These are phyloP conservation scores for Salmo trutta DNA, from an alignment of 2,797 vertebrate genomes.

Conservation along the genomic window DNA sequence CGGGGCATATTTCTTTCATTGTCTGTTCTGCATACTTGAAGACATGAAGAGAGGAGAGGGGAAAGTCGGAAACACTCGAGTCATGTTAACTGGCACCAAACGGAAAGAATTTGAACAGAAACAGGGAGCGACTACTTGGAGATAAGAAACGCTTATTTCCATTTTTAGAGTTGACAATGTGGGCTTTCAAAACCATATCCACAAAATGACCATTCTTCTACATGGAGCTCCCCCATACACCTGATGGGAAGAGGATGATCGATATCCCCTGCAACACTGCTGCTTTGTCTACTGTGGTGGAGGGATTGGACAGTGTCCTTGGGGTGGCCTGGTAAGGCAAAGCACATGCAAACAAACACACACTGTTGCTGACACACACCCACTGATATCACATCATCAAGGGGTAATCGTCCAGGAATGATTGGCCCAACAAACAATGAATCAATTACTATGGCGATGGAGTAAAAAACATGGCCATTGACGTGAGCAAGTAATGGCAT, in stretches of 20 bases:
- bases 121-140: not conserved
- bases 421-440: conserved; percentile 66
- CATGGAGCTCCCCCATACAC: conserved; percentile 38
- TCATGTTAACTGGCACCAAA: not conserved
- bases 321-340: conserved; percentile 24
- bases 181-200: conserved; percentile 53
- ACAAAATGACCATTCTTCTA: conserved; percentile 49
- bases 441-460: conserved; percentile 75
- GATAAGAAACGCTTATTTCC: not conserved
- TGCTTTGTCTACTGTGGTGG: conserved; percentile 12
- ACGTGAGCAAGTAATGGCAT: conserved; percentile 71
- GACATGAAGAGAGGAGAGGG: not conserved
- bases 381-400: conserved; percentile 57
- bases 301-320: no score
- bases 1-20: conserved; percentile 70
- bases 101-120: not conserved
- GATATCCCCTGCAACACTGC: not conserved
- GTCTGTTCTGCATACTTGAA: conserved; percentile 71
- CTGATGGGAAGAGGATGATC: conserved; percentile 31
- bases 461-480: conserved; percentile 61
- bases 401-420: conserved; percentile 63
- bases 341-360: conserved; percentile 12
- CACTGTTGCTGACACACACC: not conserved
- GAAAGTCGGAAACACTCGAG: conserved; percentile 3
- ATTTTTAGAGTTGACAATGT: conserved; percentile 35